These are phyloP conservation scores for Penaeus indicus DNA, from an alignment of 1,140 invertebrate genomes.

Conservation along the genomic window DNA sequence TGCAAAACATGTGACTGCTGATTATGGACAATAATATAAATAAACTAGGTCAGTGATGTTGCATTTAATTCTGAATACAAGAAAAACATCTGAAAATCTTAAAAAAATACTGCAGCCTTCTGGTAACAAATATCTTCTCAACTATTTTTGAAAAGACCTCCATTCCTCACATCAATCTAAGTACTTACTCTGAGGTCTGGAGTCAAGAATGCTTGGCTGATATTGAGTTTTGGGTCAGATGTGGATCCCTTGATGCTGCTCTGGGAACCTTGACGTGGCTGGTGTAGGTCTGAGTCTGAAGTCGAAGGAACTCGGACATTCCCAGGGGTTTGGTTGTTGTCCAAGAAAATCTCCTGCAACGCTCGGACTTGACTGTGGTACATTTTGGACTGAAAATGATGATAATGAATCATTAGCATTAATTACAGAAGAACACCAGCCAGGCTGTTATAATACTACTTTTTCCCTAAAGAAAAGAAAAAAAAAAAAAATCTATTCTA, in stretches of 20 bases:
- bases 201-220: neutral
- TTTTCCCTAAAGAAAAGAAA: no score
- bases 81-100: no score
- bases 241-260: constrained; percentile 7
- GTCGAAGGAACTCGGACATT: neutral
- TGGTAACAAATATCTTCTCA: no score
- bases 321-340: constrained; percentile 3
- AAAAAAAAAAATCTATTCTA: no score
- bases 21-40: no score
- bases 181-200: neutral
- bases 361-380: constrained; percentile 58
- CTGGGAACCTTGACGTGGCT: neutral
- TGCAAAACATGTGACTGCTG: neutral
- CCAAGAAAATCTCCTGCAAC: constrained; percentile 54
- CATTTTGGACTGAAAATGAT: constrained; percentile 56
- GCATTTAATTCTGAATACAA: no score
- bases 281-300: constrained; percentile 13
- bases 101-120: no score
- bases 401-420: neutral
- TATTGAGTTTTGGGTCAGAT: constrained; percentile 40
- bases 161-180: neutral
- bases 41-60: no score
- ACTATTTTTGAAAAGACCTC: neutral
- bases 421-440: neutral
- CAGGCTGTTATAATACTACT: neutral